A percentile compares a stretch with the other conserved stretches of the same genome.
Evolutionary conservation across 2,797 vertebrate genomes (phyloP).

Genomic region (Uromys caudimaculatus): DNA sequence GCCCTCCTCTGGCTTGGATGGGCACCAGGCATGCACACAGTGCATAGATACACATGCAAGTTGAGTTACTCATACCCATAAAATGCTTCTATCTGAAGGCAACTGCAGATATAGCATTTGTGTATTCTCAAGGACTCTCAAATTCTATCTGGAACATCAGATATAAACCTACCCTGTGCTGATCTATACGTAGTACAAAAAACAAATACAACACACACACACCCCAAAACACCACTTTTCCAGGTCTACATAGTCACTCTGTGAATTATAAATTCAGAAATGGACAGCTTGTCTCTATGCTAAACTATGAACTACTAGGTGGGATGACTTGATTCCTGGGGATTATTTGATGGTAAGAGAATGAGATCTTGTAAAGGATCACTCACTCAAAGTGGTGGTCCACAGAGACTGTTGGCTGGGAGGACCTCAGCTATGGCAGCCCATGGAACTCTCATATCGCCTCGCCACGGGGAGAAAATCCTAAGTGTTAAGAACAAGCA

Average conservation of each 20-base stretch:
- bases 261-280: constrained; percentile 6
- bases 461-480: neutral
- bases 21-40: neutral
- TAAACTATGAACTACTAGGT: neutral
- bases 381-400: neutral
- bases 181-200: neutral
- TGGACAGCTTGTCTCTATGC: neutral
- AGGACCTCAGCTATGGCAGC: neutral
- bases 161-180: neutral
- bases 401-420: neutral
- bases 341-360: neutral
- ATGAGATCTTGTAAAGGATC: neutral
- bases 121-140: neutral
- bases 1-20: no score
- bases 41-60: neutral
- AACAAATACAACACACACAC: neutral
- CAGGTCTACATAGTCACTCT: neutral
- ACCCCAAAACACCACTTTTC: neutral
- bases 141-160: neutral
- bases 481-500: neutral
- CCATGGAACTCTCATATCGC: neutral
- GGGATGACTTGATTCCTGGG: neutral
- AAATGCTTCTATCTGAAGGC: constrained; percentile 22
- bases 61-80: neutral
- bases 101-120: neutral